phyloP scores from a whole-genome alignment of 2,113 vertebrate species.

The Coracopsis vasa region DNA sequence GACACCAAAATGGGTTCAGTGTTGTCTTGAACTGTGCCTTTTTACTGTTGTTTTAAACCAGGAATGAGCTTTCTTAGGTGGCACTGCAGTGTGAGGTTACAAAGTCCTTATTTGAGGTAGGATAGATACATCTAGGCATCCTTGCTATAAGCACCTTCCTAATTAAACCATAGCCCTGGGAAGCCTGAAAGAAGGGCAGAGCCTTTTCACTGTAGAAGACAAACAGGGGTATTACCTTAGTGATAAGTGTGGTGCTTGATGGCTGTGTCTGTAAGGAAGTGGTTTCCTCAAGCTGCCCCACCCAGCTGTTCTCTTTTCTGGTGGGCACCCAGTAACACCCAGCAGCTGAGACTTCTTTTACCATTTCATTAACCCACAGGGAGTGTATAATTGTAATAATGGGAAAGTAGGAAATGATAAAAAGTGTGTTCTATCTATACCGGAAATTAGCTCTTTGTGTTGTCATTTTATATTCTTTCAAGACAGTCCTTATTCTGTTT shows the following conservation, averaged over 20 bases:
- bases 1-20: accelerated
- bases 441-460: background rate
- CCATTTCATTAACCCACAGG: accelerated
- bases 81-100: background rate
- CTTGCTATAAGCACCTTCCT: background rate
- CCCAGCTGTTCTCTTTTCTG: background rate
- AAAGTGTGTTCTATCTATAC: background rate
- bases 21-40: background rate
- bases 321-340: background rate
- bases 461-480: background rate
- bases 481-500: background rate
- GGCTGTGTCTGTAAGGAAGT: accelerated
- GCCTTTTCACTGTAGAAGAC: no score
- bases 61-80: background rate
- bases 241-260: background rate
- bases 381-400: accelerated
- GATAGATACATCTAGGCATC: background rate
- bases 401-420: background rate
- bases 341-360: no score
- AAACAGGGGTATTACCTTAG: background rate
- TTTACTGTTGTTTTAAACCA: background rate
- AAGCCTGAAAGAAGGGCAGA: background rate
- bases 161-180: background rate
- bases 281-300: background rate
- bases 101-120: background rate